Conservation (phyloP, 2,888 invertebrate species). For the Tigriopus californicus region DNA sequence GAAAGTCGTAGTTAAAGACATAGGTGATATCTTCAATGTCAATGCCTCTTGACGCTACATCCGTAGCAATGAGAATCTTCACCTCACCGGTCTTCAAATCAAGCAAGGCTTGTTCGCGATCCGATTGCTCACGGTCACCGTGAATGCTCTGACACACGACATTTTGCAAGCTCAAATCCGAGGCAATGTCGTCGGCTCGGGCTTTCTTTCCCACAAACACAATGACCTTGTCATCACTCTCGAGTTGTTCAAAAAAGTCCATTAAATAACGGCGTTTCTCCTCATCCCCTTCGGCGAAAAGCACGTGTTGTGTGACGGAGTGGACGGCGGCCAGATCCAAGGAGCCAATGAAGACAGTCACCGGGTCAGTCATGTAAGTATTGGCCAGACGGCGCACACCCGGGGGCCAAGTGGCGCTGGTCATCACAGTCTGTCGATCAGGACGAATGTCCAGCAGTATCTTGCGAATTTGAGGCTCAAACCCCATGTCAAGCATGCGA, state of each 20-base stretch:
- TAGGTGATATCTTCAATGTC: conserved; percentile 77
- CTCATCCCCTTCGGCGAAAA: conserved; percentile 50
- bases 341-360: conserved; percentile 58
- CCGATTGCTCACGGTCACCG: conserved; percentile 61
- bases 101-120: conserved; percentile 45
- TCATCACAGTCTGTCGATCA: conserved; percentile 88
- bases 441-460: conserved; percentile 59
- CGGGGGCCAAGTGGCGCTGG: conserved; percentile 83
- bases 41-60: conserved; percentile 81
- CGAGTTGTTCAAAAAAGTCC: conserved; percentile 49
- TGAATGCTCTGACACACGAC: conserved; percentile 61
- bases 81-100: conserved; percentile 62
- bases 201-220: conserved; percentile 76
- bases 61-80: conserved; percentile 73
- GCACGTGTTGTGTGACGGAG: conserved; percentile 52
- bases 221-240: conserved; percentile 58
- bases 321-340: conserved; percentile 71
- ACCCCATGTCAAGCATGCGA: conserved; percentile 39
- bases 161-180: conserved; percentile 47
- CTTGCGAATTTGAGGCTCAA: conserved; percentile 46
- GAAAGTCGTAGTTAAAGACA: conserved; percentile 83
- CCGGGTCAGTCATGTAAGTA: conserved; percentile 69
- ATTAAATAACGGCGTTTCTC: conserved; percentile 47
- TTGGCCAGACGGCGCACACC: conserved; percentile 66
- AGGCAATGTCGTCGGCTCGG: conserved; percentile 59